These are phyloP conservation scores for Anisognathus igniventris DNA, from an alignment of 2,797 vertebrate genomes.

Conservation along the genomic window DNA sequence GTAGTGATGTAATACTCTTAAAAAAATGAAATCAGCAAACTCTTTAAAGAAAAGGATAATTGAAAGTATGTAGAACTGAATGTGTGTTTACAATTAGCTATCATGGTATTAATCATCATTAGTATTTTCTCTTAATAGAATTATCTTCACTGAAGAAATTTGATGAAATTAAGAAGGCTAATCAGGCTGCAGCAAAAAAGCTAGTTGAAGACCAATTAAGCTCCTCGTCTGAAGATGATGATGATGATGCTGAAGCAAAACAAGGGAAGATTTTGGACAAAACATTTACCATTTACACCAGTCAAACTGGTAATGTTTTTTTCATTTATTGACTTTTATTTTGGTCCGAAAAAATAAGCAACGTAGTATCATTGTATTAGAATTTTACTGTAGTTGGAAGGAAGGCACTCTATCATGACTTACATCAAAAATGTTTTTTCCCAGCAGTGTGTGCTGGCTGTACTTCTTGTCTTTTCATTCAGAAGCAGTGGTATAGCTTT, in stretches of 20 bases:
- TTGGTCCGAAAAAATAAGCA: neutral
- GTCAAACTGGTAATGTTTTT: constrained; percentile 82
- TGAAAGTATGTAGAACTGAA: neutral
- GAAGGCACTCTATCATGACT: neutral
- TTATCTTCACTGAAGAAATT: constrained; percentile 82
- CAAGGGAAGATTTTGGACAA: constrained; percentile 85
- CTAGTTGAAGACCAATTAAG: constrained; percentile 79
- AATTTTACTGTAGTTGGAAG: neutral
- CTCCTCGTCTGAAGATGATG: constrained; percentile 84
- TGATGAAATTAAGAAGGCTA: constrained; percentile 90
- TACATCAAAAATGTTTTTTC: neutral
- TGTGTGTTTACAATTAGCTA: neutral
- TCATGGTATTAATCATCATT: neutral
- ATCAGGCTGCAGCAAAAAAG: constrained; percentile 87
- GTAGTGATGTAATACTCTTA: neutral
- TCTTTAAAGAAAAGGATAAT: neutral
- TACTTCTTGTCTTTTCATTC: neutral
- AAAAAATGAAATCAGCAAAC: neutral
- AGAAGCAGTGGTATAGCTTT: neutral
- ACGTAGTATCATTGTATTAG: neutral
- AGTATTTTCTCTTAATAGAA: constrained; percentile 64
- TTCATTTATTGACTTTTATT: neutral
- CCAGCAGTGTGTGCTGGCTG: neutral
- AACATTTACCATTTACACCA: constrained; percentile 86
- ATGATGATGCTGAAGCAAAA: constrained; percentile 80